Conservation (phyloP, 2,113 vertebrate genomes). For the Chaetodon trifascialis region DNA sequence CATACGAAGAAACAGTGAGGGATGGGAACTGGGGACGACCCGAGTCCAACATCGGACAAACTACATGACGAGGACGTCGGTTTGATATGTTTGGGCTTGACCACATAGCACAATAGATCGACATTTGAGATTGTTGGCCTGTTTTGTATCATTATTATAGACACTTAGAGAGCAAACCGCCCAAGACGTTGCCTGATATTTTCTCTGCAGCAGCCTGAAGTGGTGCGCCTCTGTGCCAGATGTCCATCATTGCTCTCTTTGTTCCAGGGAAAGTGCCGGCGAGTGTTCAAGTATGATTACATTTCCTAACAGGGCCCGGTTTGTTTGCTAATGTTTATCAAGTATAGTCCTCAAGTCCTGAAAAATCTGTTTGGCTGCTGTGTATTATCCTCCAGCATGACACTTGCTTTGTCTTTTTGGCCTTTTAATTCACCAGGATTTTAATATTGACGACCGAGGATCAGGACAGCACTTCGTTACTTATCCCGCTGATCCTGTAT, state of each 20-base stretch:
- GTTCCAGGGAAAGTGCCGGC: neutral
- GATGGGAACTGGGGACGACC: slow-evolving; percentile 12
- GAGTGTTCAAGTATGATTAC: neutral
- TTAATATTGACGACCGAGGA: neutral
- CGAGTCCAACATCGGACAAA: slow-evolving; percentile 7
- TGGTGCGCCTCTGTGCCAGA: neutral
- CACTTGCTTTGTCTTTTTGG: neutral
- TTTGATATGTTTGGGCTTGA: neutral
- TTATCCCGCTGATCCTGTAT: neutral
- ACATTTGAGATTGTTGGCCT: neutral
- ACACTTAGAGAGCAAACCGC: neutral
- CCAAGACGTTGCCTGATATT: neutral
- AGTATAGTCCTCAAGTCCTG: neutral
- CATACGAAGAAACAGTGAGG: slow-evolving; percentile 89
- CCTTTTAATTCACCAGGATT: too few species aligned
- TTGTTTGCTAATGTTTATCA: neutral
- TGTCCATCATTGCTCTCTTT: neutral
- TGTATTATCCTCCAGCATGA: too few species aligned
- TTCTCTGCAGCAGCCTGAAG: neutral
- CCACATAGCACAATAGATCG: neutral
- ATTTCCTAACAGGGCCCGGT: neutral
- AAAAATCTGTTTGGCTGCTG: neutral
- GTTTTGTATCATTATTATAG: slow-evolving; percentile 2
- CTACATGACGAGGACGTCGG: slow-evolving; percentile 12
- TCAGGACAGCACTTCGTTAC: neutral